Conservation (phyloP, 2,888 invertebrate species). For the Cryptocheilus praepositus region DNA sequence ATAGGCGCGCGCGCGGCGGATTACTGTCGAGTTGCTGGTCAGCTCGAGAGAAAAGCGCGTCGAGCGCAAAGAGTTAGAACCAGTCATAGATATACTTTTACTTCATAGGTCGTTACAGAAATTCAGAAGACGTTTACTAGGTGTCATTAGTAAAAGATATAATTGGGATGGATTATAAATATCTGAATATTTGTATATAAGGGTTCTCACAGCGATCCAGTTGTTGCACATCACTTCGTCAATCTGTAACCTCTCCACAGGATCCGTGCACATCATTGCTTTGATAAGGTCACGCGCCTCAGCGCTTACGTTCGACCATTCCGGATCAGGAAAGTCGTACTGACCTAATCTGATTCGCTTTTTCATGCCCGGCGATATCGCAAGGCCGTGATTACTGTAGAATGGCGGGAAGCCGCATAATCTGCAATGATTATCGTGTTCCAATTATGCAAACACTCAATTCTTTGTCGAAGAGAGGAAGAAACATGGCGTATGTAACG, state of each 20-base stretch:
- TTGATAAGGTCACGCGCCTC: constrained; percentile 97
- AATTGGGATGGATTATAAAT: no score
- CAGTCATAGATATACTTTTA: no score
- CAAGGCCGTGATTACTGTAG: constrained; percentile 97
- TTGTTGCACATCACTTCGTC: constrained; percentile 91
- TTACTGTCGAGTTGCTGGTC: no score
- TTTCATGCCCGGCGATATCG: constrained; percentile 99
- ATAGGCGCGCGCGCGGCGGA: no score
- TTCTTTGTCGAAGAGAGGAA: constrained; percentile 1
- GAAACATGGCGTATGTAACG: constrained; percentile 1
- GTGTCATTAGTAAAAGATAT: no score
- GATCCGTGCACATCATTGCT: constrained; percentile 96
- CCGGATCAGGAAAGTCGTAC: constrained; percentile 97
- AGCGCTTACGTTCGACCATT: constrained; percentile 95
- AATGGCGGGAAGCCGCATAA: constrained; percentile 99
- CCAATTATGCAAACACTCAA: neutral
- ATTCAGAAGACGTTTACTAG: no score
- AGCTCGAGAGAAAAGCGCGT: no score
- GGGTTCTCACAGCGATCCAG: constrained; percentile 86
- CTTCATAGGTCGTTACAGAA: no score
- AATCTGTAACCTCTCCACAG: constrained; percentile 91
- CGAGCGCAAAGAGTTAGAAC: no score
- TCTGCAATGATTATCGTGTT: constrained; percentile 64
- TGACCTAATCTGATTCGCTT: constrained; percentile 96
- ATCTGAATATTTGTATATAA: neutral